phyloP scores from a whole-genome alignment of 1,140 invertebrate genomes.

The Scylla paramamosain region DNA sequence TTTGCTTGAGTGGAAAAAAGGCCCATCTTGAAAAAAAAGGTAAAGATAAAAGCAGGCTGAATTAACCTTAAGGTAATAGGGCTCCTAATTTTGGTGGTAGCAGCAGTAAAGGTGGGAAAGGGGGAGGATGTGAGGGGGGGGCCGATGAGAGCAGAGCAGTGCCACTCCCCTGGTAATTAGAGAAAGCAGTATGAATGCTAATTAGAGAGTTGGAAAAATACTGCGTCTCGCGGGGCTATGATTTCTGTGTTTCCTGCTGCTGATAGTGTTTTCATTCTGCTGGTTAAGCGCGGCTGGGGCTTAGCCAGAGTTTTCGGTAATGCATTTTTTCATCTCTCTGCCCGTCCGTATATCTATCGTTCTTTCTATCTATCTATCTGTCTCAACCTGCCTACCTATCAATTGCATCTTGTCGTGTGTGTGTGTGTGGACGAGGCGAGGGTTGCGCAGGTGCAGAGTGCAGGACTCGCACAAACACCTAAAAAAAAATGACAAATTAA shows the following conservation, averaged over 20 bases:
- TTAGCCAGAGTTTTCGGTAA: background rate
- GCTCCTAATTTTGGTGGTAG: too few species aligned
- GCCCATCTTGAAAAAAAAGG: too few species aligned
- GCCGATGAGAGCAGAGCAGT: background rate
- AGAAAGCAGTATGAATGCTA: slow-evolving; percentile 23
- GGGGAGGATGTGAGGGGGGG: background rate
- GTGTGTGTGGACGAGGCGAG: too few species aligned
- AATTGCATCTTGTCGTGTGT: too few species aligned
- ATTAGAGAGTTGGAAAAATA: slow-evolving; percentile 4
- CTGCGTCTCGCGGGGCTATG: background rate
- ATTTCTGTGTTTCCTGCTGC: slow-evolving; percentile 10
- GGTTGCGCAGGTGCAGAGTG: too few species aligned
- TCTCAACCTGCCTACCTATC: background rate
- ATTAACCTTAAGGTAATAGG: too few species aligned
- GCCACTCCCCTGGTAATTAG: background rate
- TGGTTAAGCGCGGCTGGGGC: background rate
- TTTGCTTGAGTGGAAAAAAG: too few species aligned
- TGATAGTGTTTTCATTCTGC: slow-evolving; percentile 14
- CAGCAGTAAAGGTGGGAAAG: too few species aligned
- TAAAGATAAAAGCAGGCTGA: too few species aligned
- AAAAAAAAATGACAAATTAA: too few species aligned
- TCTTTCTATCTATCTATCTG: background rate
- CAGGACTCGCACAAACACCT: too few species aligned
- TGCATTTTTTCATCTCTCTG: background rate
- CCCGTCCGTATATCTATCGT: background rate